A percentile compares a stretch with the other conserved stretches of the same genome.
These are phyloP conservation scores for Aspidoscelis tigris DNA, from an alignment of 2,113 vertebrate genomes.

Conservation along the genomic window DNA sequence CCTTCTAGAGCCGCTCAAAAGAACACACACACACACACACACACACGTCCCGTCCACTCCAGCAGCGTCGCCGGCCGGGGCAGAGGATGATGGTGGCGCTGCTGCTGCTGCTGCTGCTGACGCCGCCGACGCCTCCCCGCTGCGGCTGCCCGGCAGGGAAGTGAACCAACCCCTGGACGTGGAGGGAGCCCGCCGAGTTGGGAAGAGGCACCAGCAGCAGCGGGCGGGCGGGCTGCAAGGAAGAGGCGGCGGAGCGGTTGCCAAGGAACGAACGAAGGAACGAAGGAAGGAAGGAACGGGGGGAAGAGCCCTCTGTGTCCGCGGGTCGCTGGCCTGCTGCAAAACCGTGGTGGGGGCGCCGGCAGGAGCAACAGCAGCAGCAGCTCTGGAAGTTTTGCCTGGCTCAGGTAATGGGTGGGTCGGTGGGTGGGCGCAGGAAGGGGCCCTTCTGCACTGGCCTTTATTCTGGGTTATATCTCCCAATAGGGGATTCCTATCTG, in stretches of 20 bases:
- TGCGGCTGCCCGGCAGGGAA: conserved; percentile 7
- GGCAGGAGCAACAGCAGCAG: neutral
- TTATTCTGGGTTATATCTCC: too few species aligned
- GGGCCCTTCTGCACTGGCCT: too few species aligned
- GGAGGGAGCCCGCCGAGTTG: neutral
- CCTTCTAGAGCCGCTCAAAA: neutral
- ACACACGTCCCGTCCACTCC: neutral
- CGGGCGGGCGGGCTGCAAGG: neutral
- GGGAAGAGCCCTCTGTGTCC: conserved; percentile 10
- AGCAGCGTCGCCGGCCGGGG: neutral
- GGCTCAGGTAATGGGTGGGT: conserved; percentile 5
- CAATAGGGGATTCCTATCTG: too few species aligned
- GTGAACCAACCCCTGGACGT: neutral
- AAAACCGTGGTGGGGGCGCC: neutral
- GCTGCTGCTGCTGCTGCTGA: neutral
- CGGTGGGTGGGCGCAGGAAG: neutral
- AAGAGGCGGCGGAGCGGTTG: neutral
- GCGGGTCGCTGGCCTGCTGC: neutral
- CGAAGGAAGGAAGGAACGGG: neutral
- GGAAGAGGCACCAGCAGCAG: neutral
- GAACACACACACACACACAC: too few species aligned
- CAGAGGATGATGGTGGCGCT: conserved; percentile 5
- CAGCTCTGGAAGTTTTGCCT: neutral
- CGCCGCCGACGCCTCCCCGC: neutral
- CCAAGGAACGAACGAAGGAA: too few species aligned